Percentiles rank a stretch among this genome's conserved stretches.
Conservation (phyloP, 2,888 invertebrate species). For the Caenorhabditis zanzibari region DNA sequence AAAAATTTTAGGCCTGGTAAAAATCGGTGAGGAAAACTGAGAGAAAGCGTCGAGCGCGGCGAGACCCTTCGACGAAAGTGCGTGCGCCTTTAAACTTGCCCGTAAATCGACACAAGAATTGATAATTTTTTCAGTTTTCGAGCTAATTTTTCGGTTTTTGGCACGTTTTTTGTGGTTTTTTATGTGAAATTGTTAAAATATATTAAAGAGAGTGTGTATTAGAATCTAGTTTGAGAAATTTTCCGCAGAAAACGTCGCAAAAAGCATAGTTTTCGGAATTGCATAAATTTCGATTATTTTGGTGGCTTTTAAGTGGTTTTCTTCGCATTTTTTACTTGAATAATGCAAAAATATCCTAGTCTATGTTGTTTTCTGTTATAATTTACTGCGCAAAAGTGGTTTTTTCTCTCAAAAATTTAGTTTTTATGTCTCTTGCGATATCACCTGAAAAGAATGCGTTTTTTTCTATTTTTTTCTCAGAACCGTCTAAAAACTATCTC, state of each 20-base stretch:
- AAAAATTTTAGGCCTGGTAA: conserved; percentile 66
- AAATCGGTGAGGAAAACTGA: conserved; percentile 30
- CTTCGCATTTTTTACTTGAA: too few species aligned
- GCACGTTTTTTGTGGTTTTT: too few species aligned
- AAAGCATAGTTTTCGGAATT: too few species aligned
- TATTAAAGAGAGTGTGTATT: too few species aligned
- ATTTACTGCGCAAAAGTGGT: not conserved
- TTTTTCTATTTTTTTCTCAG: not conserved
- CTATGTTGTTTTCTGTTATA: not conserved
- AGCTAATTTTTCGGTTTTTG: not conserved
- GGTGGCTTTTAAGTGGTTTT: too few species aligned
- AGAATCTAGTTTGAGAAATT: too few species aligned
- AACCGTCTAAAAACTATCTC: not conserved
- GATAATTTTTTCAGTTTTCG: not conserved
- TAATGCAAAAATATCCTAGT: too few species aligned
- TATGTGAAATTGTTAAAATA: too few species aligned
- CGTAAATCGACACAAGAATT: conserved; percentile 37
- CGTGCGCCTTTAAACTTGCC: conserved; percentile 63
- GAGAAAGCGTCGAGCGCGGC: conserved; percentile 37
- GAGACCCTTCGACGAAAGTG: conserved; percentile 43
- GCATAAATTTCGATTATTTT: too few species aligned
- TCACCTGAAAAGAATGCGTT: too few species aligned
- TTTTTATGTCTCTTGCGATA: too few species aligned
- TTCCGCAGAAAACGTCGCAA: too few species aligned
- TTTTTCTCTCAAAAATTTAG: not conserved